A percentile compares a stretch with the other conserved stretches of the same genome.
Conservation (phyloP, 2,113 vertebrate species). For the Arenaria interpres region DNA sequence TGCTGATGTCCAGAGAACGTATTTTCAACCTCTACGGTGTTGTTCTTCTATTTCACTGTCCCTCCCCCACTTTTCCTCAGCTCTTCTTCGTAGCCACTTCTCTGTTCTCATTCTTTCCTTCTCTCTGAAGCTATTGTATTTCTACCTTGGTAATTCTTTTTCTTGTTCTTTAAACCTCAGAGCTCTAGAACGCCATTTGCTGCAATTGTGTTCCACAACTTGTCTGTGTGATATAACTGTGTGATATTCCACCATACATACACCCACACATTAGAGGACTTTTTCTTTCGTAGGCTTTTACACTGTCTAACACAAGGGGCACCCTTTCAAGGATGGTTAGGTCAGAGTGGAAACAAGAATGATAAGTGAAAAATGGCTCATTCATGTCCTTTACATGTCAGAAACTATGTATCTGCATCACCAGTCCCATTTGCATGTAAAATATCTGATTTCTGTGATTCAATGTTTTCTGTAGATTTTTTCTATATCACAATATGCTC, state of each 20-base stretch:
- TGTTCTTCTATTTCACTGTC: neutral
- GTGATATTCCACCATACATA: neutral
- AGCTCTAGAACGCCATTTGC: neutral
- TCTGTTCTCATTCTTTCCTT: neutral
- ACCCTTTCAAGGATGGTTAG: neutral
- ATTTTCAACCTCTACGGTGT: neutral
- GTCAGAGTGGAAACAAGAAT: neutral
- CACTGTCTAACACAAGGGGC: neutral
- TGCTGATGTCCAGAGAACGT: neutral
- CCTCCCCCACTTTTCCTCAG: neutral
- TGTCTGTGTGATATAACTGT: neutral
- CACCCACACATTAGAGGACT: neutral
- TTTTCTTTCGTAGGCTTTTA: neutral
- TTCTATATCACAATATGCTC: neutral
- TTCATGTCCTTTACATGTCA: neutral
- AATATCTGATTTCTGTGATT: neutral
- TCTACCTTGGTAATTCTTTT: neutral
- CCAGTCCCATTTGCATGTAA: neutral
- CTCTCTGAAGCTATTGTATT: neutral
- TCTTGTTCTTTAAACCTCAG: neutral
- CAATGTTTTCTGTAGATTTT: neutral
- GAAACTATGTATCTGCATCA: neutral
- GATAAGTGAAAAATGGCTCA: neutral
- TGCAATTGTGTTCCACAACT: neutral
- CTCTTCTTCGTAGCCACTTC: neutral